Conservation (phyloP, 2,113 vertebrate species). For the Carassius carassius region DNA sequence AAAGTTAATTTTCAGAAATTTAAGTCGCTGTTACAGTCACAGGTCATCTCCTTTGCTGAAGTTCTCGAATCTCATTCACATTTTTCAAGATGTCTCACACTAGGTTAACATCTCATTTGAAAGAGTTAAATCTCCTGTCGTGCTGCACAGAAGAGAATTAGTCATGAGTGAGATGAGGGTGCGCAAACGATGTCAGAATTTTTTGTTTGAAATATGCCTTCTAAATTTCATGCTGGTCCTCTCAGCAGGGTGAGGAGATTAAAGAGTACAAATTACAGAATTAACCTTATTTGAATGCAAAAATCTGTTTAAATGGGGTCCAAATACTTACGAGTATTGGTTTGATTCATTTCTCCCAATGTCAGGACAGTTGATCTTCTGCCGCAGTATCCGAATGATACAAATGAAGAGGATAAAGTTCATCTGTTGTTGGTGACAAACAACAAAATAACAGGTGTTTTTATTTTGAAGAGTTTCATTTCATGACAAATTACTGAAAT, state of each 20-base stretch:
- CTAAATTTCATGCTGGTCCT: not conserved
- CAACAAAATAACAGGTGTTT: slow-evolving; percentile 6
- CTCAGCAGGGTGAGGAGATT: not conserved
- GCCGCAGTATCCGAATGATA: slow-evolving; percentile 93
- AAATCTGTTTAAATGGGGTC: not conserved
- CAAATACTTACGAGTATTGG: slow-evolving; percentile 87
- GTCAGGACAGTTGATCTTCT: slow-evolving; percentile 94
- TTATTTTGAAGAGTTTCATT: not conserved
- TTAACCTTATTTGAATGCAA: not conserved
- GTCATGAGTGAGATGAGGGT: not conserved
- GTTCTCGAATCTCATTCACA: not conserved
- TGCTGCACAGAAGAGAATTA: not conserved
- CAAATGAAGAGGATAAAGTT: slow-evolving; percentile 94
- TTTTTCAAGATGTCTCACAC: not conserved
- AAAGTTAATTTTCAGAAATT: not conserved
- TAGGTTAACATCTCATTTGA: not conserved
- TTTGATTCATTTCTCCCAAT: slow-evolving; percentile 89
- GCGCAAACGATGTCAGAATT: not conserved
- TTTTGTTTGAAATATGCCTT: not conserved
- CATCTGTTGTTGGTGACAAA: slow-evolving; percentile 73
- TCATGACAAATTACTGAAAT: slow-evolving; percentile 5
- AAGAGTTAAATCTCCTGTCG: not conserved
- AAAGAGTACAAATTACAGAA: not conserved
- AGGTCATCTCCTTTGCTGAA: not conserved
- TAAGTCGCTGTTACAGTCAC: not conserved